Conservation (phyloP, 2,888 invertebrate species). For the Drosophila emarginata region DNA sequence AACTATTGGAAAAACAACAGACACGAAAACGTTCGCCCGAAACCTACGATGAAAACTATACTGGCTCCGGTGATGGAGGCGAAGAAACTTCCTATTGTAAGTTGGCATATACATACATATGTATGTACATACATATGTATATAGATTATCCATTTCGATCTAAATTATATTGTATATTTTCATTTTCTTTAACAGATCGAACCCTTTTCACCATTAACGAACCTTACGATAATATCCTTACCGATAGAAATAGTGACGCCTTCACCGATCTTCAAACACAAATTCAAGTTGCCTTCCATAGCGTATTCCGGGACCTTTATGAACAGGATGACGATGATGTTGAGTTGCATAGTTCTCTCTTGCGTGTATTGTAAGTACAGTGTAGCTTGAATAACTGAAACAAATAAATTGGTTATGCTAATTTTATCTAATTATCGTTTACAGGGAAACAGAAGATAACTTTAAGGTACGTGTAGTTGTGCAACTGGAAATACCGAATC, state of each 20-base stretch:
- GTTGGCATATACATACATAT: constrained; percentile 23
- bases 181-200: constrained; percentile 58
- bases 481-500: constrained; percentile 70
- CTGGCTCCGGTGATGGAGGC: constrained; percentile 62
- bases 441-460: constrained; percentile 69
- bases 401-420: not conserved
- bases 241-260: constrained; percentile 22
- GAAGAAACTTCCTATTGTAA: constrained; percentile 58
- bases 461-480: constrained; percentile 70
- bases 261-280: constrained; percentile 61
- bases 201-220: constrained; percentile 69
- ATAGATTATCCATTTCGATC: no score
- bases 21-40: constrained; percentile 33
- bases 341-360: constrained; percentile 57
- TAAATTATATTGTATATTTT: not conserved
- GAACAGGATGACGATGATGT: constrained; percentile 54
- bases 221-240: not conserved
- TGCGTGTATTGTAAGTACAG: constrained; percentile 71
- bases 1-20: constrained; percentile 16
- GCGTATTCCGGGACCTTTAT: constrained; percentile 56
- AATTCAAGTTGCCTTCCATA: constrained; percentile 54
- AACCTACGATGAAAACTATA: constrained; percentile 49
- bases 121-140: no score
- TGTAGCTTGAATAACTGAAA: not conserved
- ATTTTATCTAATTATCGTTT: no score